Percentiles rank a stretch among this genome's conserved stretches.
phyloP scores from a whole-genome alignment of 2,113 vertebrate species.

The Hippocampus abdominalis region DNA sequence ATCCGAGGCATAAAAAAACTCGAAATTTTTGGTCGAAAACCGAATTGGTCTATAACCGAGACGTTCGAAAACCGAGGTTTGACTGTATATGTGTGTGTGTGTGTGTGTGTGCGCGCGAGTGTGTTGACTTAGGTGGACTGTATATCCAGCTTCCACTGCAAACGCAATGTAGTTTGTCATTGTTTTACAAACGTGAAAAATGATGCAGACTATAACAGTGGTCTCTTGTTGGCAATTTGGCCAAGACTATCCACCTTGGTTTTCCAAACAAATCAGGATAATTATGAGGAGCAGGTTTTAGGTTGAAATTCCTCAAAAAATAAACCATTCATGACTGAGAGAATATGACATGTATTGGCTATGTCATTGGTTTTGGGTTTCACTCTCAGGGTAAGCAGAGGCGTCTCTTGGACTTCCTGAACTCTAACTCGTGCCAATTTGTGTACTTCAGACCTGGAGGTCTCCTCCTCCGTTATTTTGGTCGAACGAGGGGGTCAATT shows the following conservation, averaged over 20 bases:
- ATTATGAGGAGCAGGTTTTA: constrained; percentile 78
- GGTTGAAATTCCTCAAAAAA: constrained; percentile 76
- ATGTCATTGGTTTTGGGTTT: constrained; percentile 77
- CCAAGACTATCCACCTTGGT: constrained; percentile 58
- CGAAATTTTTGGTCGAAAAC: no score
- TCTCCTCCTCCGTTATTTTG: constrained; percentile 50
- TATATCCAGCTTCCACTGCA: constrained; percentile 28
- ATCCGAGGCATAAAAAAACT: no score
- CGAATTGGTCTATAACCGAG: no score
- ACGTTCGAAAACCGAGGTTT: no score
- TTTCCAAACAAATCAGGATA: constrained; percentile 76
- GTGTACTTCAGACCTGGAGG: constrained; percentile 58
- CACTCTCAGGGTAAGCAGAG: constrained; percentile 68
- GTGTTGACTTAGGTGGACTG: background rate
- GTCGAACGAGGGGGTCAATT: constrained; percentile 10
- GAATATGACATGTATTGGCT: constrained; percentile 78
- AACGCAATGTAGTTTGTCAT: constrained; percentile 47
- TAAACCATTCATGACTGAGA: constrained; percentile 72
- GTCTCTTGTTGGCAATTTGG: constrained; percentile 65
- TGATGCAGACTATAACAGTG: constrained; percentile 55
- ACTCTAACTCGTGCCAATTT: constrained; percentile 71
- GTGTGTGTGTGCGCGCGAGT: no score
- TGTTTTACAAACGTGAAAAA: constrained; percentile 57
- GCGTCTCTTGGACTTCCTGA: constrained; percentile 78
- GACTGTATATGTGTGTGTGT: no score